A percentile compares a stretch with the other conserved stretches of the same genome.
Evolutionary conservation across 2,888 invertebrate genomes (phyloP).

Genomic region (Netelia melanura): DNA sequence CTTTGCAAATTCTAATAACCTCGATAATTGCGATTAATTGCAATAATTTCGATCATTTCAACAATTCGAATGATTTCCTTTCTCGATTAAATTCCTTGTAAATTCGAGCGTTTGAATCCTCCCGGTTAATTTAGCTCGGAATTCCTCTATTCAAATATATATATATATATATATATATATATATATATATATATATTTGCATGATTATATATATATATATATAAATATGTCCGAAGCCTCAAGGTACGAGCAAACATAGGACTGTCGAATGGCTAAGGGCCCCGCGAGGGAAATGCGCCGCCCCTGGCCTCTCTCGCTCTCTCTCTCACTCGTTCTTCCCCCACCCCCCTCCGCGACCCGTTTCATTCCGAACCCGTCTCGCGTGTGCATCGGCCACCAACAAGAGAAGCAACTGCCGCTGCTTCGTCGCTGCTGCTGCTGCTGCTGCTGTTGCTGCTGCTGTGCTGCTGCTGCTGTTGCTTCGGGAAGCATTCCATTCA

Average conservation of each 20-base stretch:
- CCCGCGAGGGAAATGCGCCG: constrained; percentile 52
- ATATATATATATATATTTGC: background rate
- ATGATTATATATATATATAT: background rate
- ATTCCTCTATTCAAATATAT: background rate
- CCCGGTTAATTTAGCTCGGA: background rate
- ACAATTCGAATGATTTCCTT: constrained; percentile 2
- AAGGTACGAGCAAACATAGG: background rate
- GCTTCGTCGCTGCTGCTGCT: background rate
- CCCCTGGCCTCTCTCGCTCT: constrained; percentile 59
- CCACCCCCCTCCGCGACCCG: constrained; percentile 36
- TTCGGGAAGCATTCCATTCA: constrained; percentile 81
- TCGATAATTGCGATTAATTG: background rate
- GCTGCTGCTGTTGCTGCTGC: constrained; percentile 32
- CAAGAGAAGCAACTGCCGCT: constrained; percentile 34
- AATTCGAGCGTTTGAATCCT: constrained; percentile 6
- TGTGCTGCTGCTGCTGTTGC: constrained; percentile 17
- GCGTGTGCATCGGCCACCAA: constrained; percentile 71
- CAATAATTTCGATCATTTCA: background rate
- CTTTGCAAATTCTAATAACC: too few species aligned
- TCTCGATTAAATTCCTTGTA: background rate
- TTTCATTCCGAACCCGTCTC: constrained; percentile 71
- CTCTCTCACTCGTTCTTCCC: constrained; percentile 19
- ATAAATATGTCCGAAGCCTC: background rate
- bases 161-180: background rate
- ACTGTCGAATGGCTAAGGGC: constrained; percentile 17